Percentiles rank a stretch among this genome's conserved stretches.
Conservation (phyloP, 2,113 vertebrate genomes). For the rat (Rattus norvegicus) region DNA sequence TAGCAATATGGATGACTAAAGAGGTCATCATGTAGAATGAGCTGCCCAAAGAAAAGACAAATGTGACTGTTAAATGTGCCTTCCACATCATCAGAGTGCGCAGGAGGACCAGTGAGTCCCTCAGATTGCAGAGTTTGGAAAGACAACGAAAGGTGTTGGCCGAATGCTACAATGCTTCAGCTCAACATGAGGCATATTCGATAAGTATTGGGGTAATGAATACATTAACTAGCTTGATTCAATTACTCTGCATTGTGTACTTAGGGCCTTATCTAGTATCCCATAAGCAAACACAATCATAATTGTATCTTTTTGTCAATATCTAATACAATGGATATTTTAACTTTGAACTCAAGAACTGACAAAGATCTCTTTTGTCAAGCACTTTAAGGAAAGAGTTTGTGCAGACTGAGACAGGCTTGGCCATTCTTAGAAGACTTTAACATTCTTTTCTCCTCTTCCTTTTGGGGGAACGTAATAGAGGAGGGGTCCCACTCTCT, state of each 20-base stretch:
- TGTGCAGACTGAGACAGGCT: neutral
- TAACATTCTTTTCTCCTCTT: neutral
- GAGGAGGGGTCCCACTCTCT: neutral
- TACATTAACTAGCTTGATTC: neutral
- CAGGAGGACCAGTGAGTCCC: neutral
- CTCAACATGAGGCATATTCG: too few relatives aligned
- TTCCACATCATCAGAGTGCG: neutral
- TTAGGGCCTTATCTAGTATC: neutral
- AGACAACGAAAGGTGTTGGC: neutral
- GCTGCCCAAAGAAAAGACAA: neutral
- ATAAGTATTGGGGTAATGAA: neutral
- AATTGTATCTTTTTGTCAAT: neutral
- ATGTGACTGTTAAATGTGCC: neutral
- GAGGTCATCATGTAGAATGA: neutral
- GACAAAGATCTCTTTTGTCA: neutral
- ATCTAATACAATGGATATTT: neutral
- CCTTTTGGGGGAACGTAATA: neutral
- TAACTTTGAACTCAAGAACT: slow-evolving; percentile 7
- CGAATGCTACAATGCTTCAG: neutral
- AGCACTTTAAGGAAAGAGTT: neutral
- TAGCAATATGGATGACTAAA: neutral
- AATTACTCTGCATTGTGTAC: neutral
- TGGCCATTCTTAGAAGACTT: neutral
- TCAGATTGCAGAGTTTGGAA: neutral
- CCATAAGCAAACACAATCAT: neutral